phyloP scores from a whole-genome alignment of 2,888 invertebrate species.

The Acrobasis repandana region DNA sequence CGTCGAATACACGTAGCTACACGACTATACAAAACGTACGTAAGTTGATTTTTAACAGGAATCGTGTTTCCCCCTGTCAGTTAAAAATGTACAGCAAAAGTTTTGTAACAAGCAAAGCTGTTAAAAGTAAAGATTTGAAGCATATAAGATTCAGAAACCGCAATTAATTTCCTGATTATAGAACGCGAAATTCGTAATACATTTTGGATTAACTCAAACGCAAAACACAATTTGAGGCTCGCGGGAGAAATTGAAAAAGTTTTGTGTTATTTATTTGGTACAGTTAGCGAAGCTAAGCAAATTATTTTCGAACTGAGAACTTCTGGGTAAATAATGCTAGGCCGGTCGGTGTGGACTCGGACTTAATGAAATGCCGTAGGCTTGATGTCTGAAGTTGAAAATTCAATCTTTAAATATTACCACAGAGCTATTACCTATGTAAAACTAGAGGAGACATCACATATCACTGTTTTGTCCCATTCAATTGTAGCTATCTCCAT shows the following conservation, averaged over 20 bases:
- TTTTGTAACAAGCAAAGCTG: not conserved
- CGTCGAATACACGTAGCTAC: no score
- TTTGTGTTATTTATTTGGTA: slow-evolving; percentile 78
- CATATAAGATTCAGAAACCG: slow-evolving; percentile 44
- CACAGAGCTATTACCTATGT: no score
- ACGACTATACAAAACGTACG: no score
- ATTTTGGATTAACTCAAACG: slow-evolving; percentile 77
- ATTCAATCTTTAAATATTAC: not conserved
- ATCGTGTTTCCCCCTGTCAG: no score
- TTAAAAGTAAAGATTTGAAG: slow-evolving; percentile 22
- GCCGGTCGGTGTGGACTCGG: slow-evolving; percentile 8
- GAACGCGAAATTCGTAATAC: slow-evolving; percentile 74
- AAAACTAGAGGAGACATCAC: no score
- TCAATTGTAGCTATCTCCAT: no score
- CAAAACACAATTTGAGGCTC: slow-evolving; percentile 79
- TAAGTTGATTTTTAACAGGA: no score
- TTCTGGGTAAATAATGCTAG: slow-evolving; percentile 30
- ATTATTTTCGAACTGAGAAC: slow-evolving; percentile 60
- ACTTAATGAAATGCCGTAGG: slow-evolving; percentile 9
- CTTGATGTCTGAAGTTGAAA: not conserved
- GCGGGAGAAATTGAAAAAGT: slow-evolving; percentile 80
- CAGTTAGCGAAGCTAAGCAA: slow-evolving; percentile 61
- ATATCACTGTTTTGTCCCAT: no score
- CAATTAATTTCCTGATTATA: slow-evolving; percentile 66
- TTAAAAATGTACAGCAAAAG: not conserved